A percentile compares a stretch with the other conserved stretches of the same genome.
Conservation (phyloP, 2,113 vertebrate species). For the Trinectes maculatus region DNA sequence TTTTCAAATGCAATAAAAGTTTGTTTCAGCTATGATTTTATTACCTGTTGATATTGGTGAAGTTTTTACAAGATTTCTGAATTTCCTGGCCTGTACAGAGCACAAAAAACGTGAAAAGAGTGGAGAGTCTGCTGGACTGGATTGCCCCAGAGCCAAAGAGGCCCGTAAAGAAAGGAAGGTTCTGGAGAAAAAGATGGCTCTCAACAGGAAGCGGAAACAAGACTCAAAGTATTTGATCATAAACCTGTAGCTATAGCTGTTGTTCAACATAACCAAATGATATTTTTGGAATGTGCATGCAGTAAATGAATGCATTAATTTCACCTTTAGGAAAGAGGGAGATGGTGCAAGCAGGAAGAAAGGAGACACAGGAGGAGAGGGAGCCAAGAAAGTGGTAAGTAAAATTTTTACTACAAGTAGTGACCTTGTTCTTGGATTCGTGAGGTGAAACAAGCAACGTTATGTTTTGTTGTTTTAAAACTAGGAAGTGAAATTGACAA, state of each 20-base stretch:
- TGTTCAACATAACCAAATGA: background rate
- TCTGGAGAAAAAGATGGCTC: slow-evolving; percentile 97
- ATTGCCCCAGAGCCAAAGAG: slow-evolving; percentile 88
- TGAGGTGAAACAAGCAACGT: background rate
- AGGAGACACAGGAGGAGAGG: slow-evolving; percentile 85
- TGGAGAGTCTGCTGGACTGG: slow-evolving; percentile 32
- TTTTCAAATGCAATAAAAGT: too few species aligned
- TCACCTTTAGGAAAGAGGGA: slow-evolving; percentile 74
- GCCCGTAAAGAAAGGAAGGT: slow-evolving; percentile 95
- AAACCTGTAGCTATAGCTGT: background rate
- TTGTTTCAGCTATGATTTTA: background rate
- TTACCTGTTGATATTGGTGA: too few species aligned
- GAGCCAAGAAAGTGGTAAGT: slow-evolving; percentile 83
- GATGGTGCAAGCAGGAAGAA: slow-evolving; percentile 83
- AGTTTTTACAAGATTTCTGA: background rate
- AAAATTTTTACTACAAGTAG: background rate
- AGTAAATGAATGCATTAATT: background rate
- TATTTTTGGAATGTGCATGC: background rate
- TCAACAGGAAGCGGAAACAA: slow-evolving; percentile 92
- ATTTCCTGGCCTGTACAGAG: slow-evolving; percentile 48
- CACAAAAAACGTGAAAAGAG: slow-evolving; percentile 62
- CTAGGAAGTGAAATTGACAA: slow-evolving; percentile 82
- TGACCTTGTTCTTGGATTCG: background rate
- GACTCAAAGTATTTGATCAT: slow-evolving; percentile 85
- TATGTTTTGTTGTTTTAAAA: slow-evolving; percentile 48